phyloP scores from a whole-genome alignment of 2,888 invertebrate genomes.

The Sarcophaga variegata region DNA sequence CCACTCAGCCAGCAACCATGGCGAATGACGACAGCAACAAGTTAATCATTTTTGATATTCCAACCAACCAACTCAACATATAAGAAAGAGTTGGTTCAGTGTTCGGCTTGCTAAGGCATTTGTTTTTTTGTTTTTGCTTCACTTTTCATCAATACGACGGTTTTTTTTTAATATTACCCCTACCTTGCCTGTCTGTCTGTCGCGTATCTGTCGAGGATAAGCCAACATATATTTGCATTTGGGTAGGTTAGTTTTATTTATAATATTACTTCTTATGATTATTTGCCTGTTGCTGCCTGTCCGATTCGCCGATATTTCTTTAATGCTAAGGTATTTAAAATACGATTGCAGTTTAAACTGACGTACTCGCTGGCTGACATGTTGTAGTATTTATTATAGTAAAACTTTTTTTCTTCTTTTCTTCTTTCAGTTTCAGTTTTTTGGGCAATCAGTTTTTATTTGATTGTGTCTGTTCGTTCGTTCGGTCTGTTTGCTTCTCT shows the following conservation, averaged over 20 bases:
- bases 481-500: not conserved
- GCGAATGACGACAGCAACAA: conserved; percentile 57
- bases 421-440: not conserved
- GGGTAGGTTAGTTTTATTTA: conserved; percentile 63
- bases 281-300: conserved; percentile 28
- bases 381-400: not conserved
- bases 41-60: conserved; percentile 66
- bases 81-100: not conserved
- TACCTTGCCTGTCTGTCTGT: conserved; percentile 15
- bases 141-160: conserved; percentile 20
- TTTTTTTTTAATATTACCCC: conserved; percentile 3
- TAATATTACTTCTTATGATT: conserved; percentile 3
- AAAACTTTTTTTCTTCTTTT: too few relatives aligned
- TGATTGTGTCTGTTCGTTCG: not conserved
- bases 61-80: not conserved
- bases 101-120: conserved; percentile 13
- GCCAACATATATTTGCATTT: conserved; percentile 54
- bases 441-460: conserved; percentile 25
- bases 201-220: conserved; percentile 40
- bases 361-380: conserved; percentile 1
- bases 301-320: conserved; percentile 18
- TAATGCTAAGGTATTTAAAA: conserved; percentile 33
- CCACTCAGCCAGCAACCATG: conserved; percentile 26
- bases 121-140: conserved; percentile 4
- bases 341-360: conserved; percentile 47